Base-by-base conservation (phyloP, 2,113 vertebrate genomes). In the Grantiella picta region DNA sequence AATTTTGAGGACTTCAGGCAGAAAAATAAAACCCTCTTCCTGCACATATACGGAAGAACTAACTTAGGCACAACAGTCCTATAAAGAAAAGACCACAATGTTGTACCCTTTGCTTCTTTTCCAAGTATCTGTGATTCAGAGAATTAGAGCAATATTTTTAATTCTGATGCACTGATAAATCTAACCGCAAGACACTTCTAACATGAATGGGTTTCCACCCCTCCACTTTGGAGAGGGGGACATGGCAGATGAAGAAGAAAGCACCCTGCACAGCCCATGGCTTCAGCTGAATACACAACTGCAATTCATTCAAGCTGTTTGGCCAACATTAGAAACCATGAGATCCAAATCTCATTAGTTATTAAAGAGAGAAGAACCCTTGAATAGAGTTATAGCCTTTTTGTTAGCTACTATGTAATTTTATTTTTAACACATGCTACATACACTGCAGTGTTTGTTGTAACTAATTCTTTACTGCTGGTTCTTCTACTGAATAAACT, bases 361-460 rank as follows among this genome's bases (percentile, higher is more conserved):
- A 78, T 77, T 83, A 81, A 47, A 82, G 35, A 79, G 28, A 77
- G 40, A 89, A 86, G 23, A 92, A 78, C 15, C 47, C 64, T 40
- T 81, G 79, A 81, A 68, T 10, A 83, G 93, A 96, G 71, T 86
- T 94, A 83, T 0, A 86, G 64, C 18, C 28, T 59, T 87, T 65
- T 47, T 12, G 1, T 77, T 84, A 89, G 90, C 92, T 93, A 90
- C 72, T 28, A 66, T 63, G 52, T 88, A 77, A 88, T 83, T 95
- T 87, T 85, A 92, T 86, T 94, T 94, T 90, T 96, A 96, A 93
- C 88, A 92, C 49, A 86, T 75, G 86, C 52, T 71, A 61, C 40
- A 42, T 75, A 89, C 93, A 90, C 82, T 78, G 56, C n/a, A 70
- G 16, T 44, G 68, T 86, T 94, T 93, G 80, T 33, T 88, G 36